phyloP scores from a whole-genome alignment of 2,888 invertebrate genomes.

The Globia sparganii region DNA sequence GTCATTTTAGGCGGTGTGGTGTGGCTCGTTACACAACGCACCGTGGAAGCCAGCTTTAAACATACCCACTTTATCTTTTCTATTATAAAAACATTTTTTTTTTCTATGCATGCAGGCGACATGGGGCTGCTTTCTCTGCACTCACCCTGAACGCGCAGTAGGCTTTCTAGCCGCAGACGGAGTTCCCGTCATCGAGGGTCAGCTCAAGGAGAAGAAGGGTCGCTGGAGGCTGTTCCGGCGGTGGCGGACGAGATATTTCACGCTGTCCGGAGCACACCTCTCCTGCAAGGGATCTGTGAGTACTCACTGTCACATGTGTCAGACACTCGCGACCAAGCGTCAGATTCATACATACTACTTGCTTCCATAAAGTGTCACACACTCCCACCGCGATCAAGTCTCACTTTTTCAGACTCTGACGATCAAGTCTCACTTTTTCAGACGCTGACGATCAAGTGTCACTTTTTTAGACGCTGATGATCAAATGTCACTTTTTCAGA shows the following conservation, averaged over 20 bases:
- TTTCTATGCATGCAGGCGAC: conserved; percentile 70
- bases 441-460: neutral
- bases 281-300: conserved; percentile 96
- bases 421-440: too few relatives aligned
- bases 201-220: conserved; percentile 80
- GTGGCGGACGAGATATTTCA: conserved; percentile 98
- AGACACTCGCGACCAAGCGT: neutral
- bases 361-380: neutral
- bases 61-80: neutral
- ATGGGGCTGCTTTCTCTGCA: conserved; percentile 98
- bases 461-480: neutral
- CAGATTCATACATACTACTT: neutral
- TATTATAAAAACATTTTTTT: neutral
- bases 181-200: conserved; percentile 95
- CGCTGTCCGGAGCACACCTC: conserved; percentile 97
- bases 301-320: conserved; percentile 54
- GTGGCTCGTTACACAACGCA: too few relatives aligned
- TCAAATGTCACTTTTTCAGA: neutral
- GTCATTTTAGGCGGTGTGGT: too few relatives aligned
- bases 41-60: neutral
- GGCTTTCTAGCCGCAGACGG: conserved; percentile 95
- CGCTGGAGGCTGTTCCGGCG: conserved; percentile 97
- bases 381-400: neutral
- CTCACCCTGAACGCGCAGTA: conserved; percentile 96
- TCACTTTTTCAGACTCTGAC: neutral